Base-by-base conservation (phyloP, 2,113 vertebrate genomes). In the Alligator sinensis region DNA sequence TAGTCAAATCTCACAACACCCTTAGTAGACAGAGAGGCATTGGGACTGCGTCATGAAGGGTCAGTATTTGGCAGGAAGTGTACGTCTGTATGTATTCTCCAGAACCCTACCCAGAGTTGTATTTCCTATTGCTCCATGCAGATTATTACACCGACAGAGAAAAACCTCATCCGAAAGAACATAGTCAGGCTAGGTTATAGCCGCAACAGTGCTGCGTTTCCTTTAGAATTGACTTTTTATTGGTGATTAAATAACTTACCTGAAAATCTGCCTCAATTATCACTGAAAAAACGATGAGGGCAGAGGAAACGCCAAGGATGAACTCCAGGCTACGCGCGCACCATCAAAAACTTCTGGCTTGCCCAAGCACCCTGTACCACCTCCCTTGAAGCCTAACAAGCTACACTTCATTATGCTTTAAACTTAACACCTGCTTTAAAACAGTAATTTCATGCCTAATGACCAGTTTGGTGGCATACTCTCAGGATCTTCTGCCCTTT, bases 401-500 rank as follows among this genome's bases (percentile, higher is more conserved):
- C 47, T 9, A 47, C 47, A 47, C 47, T 47, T 47, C 47, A 47
- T 47, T 47, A 8, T 47, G 47, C 47, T 74, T 74, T 47, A 38
- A 96, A 77, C 81, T 84, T 74, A 80, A 68, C 38, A 0, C 9
- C 77, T 0, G 0, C 81, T 82, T 81, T 12, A 1, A 80, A 78
- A 27, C 87, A 92, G 94, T 93, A 17, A 92, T 93, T 93, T 91
- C 84, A 80, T 59, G 11, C 66, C 79, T 83, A 87, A 84, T 21
- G 27, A 47, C 47, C 62, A 74, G 77, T 62, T 47, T 47, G n/a
- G 11, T 38, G 60, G 87, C 47, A 83, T 80, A 79, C 74, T 68
- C 63, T 68, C 78, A 2, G 86, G 84, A 91, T 38, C 74, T 87
- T 87, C 30, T 94, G 92, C 81, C 90, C 86, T 94, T 96, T 93